Evolutionary conservation across 2,113 vertebrate species (phyloP).

Genomic region (Panthera uncia): DNA sequence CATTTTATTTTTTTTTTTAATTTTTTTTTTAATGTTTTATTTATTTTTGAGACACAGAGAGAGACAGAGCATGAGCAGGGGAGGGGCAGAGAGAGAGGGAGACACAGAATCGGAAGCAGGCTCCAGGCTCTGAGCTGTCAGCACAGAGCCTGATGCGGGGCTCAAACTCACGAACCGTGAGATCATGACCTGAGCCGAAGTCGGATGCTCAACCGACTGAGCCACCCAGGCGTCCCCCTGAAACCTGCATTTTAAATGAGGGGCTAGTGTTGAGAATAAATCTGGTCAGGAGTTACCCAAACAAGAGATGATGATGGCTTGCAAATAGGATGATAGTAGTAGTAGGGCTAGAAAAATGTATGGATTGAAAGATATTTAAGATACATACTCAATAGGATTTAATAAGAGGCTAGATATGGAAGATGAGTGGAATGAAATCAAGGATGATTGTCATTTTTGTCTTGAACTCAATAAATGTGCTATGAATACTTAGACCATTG

Average conservation of each 20-base stretch:
- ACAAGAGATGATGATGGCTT: not conserved
- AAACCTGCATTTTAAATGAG: not conserved
- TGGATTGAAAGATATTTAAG: constrained; percentile 10
- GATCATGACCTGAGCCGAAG: no score
- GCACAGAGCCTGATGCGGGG: no score
- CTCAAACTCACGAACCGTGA: no score
- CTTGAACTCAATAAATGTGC: not conserved
- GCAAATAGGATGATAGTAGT: not conserved
- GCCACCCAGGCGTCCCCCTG: not conserved
- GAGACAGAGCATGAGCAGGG: no score
- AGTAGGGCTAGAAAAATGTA: not conserved
- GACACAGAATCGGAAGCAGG: no score
- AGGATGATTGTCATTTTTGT: not conserved
- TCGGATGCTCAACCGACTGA: no score
- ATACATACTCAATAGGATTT: not conserved
- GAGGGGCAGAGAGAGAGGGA: no score
- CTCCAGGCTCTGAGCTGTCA: no score
- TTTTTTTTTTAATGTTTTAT: no score
- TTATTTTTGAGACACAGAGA: no score
- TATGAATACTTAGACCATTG: not conserved
- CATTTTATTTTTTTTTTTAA: not conserved
- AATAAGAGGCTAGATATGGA: not conserved
- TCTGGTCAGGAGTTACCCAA: not conserved
- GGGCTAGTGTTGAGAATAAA: not conserved
- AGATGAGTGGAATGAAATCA: not conserved